A percentile compares a stretch with the other conserved stretches of the same genome.
These are phyloP conservation scores for Agonopterix heracliana DNA, from an alignment of 2,888 invertebrate species.

Conservation along the genomic window DNA sequence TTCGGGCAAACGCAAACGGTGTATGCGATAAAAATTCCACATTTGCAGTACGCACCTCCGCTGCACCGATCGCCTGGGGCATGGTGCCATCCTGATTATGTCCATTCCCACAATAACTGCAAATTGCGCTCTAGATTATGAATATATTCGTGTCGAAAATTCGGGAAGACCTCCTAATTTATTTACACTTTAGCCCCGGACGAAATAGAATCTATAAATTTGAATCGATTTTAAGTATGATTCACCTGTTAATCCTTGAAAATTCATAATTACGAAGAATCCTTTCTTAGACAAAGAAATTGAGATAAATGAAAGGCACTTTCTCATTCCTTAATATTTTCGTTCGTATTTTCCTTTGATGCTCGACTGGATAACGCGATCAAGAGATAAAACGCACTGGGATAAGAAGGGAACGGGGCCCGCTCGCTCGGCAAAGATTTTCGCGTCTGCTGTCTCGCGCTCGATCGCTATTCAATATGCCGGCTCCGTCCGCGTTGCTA, in stretches of 20 bases:
- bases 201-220: no score
- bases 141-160: not conserved
- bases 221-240: no score
- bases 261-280: constrained; percentile 21
- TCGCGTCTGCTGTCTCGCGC: constrained; percentile 18
- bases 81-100: not conserved
- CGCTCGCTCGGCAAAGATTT: constrained; percentile 46
- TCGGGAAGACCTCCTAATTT: no score
- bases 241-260: no score
- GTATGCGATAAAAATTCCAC: constrained; percentile 50
- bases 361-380: constrained; percentile 69
- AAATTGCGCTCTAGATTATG: no score
- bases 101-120: no score
- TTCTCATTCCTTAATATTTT: constrained; percentile 58
- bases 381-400: constrained; percentile 66
- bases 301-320: constrained; percentile 52
- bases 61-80: constrained; percentile 4
- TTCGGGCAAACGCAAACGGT: constrained; percentile 38
- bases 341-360: constrained; percentile 63
- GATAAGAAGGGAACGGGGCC: constrained; percentile 33
- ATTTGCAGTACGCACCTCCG: constrained; percentile 32
- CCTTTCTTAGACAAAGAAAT: constrained; percentile 44
- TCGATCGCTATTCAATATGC: constrained; percentile 42
- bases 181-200: no score
- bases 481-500: constrained; percentile 21